Evolutionary conservation across 1,140 invertebrate genomes (phyloP).

Genomic region (Pogonomyrmex californicus): DNA sequence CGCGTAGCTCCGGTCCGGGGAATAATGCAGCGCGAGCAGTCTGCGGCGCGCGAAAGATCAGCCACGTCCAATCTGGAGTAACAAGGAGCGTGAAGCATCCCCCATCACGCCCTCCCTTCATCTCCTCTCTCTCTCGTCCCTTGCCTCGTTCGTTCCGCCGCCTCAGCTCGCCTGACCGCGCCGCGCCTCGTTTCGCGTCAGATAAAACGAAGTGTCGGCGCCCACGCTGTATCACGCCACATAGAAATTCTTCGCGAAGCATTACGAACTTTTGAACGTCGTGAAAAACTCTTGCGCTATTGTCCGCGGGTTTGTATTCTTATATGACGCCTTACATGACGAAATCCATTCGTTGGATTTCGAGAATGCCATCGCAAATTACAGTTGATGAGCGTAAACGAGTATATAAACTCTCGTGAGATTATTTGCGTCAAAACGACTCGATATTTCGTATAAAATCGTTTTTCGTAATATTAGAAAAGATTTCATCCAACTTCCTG

Average conservation of each 20-base stretch:
- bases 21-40: slow-evolving; percentile 46
- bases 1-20: neutral
- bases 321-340: neutral
- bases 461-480: neutral
- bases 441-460: neutral
- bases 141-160: too few species aligned
- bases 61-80: slow-evolving; percentile 41
- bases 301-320: neutral
- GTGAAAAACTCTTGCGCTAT: neutral
- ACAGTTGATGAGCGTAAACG: too few species aligned
- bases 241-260: slow-evolving; percentile 19
- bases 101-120: neutral
- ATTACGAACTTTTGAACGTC: neutral
- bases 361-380: neutral
- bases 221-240: slow-evolving; percentile 33
- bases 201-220: slow-evolving; percentile 52
- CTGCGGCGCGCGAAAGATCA: slow-evolving; percentile 45
- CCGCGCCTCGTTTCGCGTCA: neutral
- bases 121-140: neutral
- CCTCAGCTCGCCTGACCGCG: too few species aligned
- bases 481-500: neutral
- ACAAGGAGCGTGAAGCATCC: slow-evolving; percentile 29
- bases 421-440: neutral
- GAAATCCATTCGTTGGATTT: neutral
- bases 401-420: too few species aligned